Base-by-base conservation (phyloP, 2,113 vertebrate species). In the Gymnocephalus cernua region DNA sequence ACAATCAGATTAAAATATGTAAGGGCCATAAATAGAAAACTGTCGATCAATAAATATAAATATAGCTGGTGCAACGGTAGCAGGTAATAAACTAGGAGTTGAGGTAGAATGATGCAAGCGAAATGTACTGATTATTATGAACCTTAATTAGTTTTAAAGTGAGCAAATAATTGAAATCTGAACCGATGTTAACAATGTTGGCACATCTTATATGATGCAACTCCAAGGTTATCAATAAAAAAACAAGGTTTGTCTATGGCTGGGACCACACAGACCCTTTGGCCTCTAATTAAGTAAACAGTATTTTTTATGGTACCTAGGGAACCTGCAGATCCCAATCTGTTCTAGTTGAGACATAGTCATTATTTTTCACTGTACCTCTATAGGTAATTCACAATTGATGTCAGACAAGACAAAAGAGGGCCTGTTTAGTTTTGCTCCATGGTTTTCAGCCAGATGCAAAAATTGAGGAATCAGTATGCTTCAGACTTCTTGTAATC, bases 401-500 rank as follows among this genome's bases (percentile, higher is more conserved):
- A 80, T 75, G 86, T 80, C 32, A 75, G 51, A 67, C 51, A 27
- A 74, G 74, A 79, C 84, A 68, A 75, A 71, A 77, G 69, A 63
- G 72, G 62, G 48, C 47, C 79, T 86, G 79, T 81, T 77, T 78
- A 35, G 76, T 82, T 75, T 72, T 23, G 61, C 79, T 54, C 68
- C 38, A 57, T 21, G 15, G 29, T 87, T 56, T 85, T 70, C 62
- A 88, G 74, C 61, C 66, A 84, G 75, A 65, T 72, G 79, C 77
- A 80, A 74, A 88, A 74, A 85, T 6, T 53, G 66, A 86, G 58
- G 68, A 89, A 79, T 79, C 78, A 45, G 79, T 77, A 14, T 69
- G 41, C 77, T 66, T 74, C 53, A 85, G 58, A 86, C 84, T 84
- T 80, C 86, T 84, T 78, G 79, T 84, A 88, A 84, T 89, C 86